Base-by-base conservation (phyloP, 2,113 vertebrate species). In the Cygnus atratus region DNA sequence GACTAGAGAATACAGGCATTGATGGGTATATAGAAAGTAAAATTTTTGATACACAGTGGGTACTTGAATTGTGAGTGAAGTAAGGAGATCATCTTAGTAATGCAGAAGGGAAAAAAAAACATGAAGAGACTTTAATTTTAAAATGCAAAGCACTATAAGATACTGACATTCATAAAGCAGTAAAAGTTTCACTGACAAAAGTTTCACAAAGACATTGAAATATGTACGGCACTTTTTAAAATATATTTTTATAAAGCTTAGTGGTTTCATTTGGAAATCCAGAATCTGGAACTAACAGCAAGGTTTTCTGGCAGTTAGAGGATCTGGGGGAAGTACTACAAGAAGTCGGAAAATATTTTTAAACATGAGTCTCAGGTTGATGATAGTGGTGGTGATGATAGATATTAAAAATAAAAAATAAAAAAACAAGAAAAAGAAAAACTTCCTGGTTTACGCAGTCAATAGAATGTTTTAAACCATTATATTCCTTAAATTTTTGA, bases 31-130 rank as follows among this genome's bases (percentile, higher is more conserved):
- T 2, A 39, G n/a, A 21, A 41, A 61, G 31, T 26, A 59, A 72
- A 57, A 63, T 50, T 54, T 15, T 24, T 70, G 33, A 3, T 88
- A 3, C 15, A 13, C 0, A 37, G 1, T 11, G 0, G 0, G 11
- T 78, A 39, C 17, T 71, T 87, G 43, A 25, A 43, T 75, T 84
- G 55, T 62, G n/a, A 72, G 48, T 72, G 29, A 61, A 52, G 31
- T 54, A 29, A 84, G 14, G 70, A 63, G 31, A 35, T 67, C 5
- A 19, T 58, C 41, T 39, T 78, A 28, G 4, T 63, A 74, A 78
- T 1, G 2, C 21, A 59, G 81, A 84, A 62, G 10, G 10, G 6
- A 65, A 90, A 55, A 28, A 58, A n/a, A 41, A 72, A 5, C 1
- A 31, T 18, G 7, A 24, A 26, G 39, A 78, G 31, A 25, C 28